These are phyloP conservation scores for Sebastes steindachneri DNA, from an alignment of 2,797 vertebrate genomes.

Conservation along the genomic window DNA sequence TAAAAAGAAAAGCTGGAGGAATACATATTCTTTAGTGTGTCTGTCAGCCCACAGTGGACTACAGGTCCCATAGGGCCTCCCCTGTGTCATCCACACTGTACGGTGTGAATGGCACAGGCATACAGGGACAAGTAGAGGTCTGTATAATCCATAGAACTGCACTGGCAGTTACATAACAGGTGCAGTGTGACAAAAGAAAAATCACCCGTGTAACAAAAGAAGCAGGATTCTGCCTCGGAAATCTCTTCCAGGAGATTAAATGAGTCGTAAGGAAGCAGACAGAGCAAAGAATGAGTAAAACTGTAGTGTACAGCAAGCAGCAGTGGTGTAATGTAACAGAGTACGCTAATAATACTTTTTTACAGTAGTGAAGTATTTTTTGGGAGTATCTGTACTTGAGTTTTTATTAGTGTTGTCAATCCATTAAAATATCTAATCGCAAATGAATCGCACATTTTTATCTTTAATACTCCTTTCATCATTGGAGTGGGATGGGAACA, in stretches of 20 bases:
- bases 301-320: not conserved
- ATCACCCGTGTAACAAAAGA: not conserved
- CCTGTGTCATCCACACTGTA: conserved; percentile 4
- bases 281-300: not conserved
- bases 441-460: too few species aligned
- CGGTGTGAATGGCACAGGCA: conserved; percentile 11
- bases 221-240: not conserved
- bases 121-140: not conserved
- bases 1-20: conserved; percentile 43
- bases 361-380: too few species aligned
- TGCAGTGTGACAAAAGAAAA: conserved; percentile 6
- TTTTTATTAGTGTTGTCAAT: too few species aligned
- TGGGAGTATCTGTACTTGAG: too few species aligned
- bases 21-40: conserved; percentile 43
- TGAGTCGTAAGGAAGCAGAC: not conserved
- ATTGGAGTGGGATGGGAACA: too few species aligned
- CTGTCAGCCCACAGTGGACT: conserved; percentile 28
- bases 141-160: conserved; percentile 9
- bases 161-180: not conserved
- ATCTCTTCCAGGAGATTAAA: not conserved
- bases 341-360: too few species aligned
- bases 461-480: too few species aligned
- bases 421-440: too few species aligned
- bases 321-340: too few species aligned
- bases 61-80: conserved; percentile 7